Evolutionary conservation across 2,797 vertebrate genomes (phyloP), one percentile per base, ranked within the genome.

Genomic region (Onychomys arenicola): DNA sequence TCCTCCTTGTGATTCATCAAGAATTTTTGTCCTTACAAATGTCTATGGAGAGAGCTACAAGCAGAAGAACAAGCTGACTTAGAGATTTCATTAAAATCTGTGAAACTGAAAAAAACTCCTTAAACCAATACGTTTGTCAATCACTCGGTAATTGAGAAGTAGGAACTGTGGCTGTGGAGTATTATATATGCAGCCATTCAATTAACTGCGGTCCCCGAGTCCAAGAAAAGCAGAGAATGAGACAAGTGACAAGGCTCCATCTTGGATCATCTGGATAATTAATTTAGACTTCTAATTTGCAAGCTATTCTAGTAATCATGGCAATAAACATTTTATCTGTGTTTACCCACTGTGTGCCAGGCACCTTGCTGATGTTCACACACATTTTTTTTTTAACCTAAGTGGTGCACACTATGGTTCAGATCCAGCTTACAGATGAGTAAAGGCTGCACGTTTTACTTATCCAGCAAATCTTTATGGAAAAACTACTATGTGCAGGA

Each of bases 231-330:
- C 46, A 3, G 40, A 95, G 80, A 97, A 88, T 37, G 32, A 89
- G 69, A 87, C 49, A 69, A 89, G 34, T 77, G 65, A 78, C 77
- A 96, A 90, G 73, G 90, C 59, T 69, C 57, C 65, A 93, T 90
- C 92, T 97, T 81, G 55, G 82, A 95, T 93, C 73, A 88, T 90
- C 85, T 85, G 89, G 71, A 97, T 81, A 96, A 91, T 96, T 96
- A 92, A 92, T 92, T 55, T 89, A 93, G 77, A 88, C 80, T 90
- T 95, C 67, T 85, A 88, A 95, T 85, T 92, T 96, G 65, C 27
- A 95, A 91, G 71, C 65, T 93, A 46, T 84, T 85, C 55, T 90
- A 69, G 81, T 91, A 80, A 93, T 96, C 27, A 75, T 5, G 67
- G 83, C 76, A 71, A 76, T 95, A 87, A 89, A 78, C 63, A 86